Conservation (phyloP, 1,140 invertebrate genomes). For the Meloidogyne floridensis region DNA sequence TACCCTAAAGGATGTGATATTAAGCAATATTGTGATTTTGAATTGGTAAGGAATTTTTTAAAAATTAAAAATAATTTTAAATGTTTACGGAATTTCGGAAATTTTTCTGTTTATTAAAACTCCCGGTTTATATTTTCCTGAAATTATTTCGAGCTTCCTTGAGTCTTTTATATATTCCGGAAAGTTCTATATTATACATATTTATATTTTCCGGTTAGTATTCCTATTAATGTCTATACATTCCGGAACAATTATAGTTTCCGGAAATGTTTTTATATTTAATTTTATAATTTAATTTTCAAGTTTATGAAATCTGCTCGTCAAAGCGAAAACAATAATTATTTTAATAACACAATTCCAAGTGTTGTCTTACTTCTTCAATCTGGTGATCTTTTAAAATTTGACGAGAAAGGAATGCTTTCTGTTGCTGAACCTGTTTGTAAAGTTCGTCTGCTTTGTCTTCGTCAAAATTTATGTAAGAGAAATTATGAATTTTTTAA, state of each 20-base stretch:
- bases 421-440: conserved; percentile 1
- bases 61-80: neutral
- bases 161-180: too few species aligned
- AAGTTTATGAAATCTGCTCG: conserved; percentile 15
- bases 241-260: too few species aligned
- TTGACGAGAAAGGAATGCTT: conserved; percentile 6
- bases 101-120: neutral
- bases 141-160: neutral
- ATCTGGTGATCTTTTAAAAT: conserved; percentile 15
- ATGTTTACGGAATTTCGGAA: neutral
- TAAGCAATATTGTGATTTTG: neutral
- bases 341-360: conserved; percentile 18
- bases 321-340: neutral
- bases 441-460: conserved; percentile 1
- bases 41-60: neutral
- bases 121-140: neutral
- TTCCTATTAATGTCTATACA: too few species aligned
- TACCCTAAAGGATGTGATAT: neutral
- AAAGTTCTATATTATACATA: too few species aligned
- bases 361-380: conserved; percentile 6
- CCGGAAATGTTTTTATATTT: too few species aligned
- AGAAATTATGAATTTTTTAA: neutral
- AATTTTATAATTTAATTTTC: neutral
- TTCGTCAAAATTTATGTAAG: conserved; percentile 21
- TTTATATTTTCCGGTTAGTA: too few species aligned